Evolutionary conservation across 2,888 invertebrate genomes (phyloP).

Genomic region (Athripsodes cinereus): DNA sequence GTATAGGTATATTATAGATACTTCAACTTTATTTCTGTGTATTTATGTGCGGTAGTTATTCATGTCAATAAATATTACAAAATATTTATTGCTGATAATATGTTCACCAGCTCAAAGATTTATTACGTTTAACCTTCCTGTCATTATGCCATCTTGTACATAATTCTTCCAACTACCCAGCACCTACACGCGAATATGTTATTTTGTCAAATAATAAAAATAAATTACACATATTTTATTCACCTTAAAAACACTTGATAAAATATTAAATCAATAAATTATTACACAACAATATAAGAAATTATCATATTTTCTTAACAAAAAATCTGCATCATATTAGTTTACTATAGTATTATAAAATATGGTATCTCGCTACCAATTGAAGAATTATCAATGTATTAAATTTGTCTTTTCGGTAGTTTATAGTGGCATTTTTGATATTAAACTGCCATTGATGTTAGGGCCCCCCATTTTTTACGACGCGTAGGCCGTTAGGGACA

Average conservation of each 20-base stretch:
- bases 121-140: too few relatives aligned
- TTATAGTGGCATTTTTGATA: constrained; percentile 9
- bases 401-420: constrained; percentile 9
- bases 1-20: too few relatives aligned
- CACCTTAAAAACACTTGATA: not conserved
- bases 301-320: not conserved
- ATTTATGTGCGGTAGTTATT: too few relatives aligned
- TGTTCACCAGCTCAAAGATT: too few relatives aligned
- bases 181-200: not conserved
- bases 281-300: not conserved
- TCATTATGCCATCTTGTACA: too few relatives aligned
- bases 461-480: constrained; percentile 7
- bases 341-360: too few relatives aligned
- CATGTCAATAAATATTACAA: too few relatives aligned
- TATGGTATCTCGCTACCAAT: not conserved
- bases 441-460: constrained; percentile 6
- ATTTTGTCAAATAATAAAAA: not conserved
- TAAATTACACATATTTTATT: not conserved
- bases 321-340: not conserved
- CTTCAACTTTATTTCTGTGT: too few relatives aligned
- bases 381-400: constrained; percentile 9
- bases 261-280: not conserved
- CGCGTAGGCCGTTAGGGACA: constrained; percentile 6
- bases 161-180: not conserved
- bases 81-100: too few relatives aligned